These are phyloP conservation scores for Agelastica alni DNA, from an alignment of 2,888 invertebrate species.

Conservation along the genomic window DNA sequence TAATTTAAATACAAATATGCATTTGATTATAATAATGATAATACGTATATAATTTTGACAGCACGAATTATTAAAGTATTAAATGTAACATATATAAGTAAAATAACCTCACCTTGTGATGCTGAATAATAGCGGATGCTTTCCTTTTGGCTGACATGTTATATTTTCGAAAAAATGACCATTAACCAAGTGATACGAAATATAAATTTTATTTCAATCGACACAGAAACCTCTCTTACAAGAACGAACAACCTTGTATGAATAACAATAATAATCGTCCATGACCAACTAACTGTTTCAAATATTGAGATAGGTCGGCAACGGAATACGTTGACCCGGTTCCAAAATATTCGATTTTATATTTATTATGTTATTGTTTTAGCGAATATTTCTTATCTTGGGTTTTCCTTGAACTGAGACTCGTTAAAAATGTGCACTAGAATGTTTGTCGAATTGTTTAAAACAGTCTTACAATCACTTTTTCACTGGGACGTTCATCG, in stretches of 20 bases:
- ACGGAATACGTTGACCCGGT: conserved; percentile 37
- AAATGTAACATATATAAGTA: not conserved
- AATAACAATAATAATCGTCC: conserved; percentile 41
- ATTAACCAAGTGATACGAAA: conserved; percentile 10
- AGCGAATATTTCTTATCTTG: not conserved
- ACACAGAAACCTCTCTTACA: conserved; percentile 20
- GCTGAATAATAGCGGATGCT: conserved; percentile 74
- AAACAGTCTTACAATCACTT: not conserved
- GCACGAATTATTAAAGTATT: not conserved
- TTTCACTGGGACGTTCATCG: no score
- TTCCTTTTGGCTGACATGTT: conserved; percentile 75
- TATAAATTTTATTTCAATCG: conserved; percentile 8
- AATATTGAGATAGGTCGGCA: conserved; percentile 55
- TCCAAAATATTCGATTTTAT: conserved; percentile 32
- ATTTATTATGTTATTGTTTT: conserved; percentile 6
- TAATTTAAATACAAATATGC: no score
- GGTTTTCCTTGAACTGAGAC: not conserved
- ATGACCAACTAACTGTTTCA: conserved; percentile 55
- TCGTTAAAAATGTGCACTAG: not conserved
- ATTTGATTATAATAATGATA: no score
- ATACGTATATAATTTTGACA: no score
- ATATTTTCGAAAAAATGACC: conserved; percentile 30
- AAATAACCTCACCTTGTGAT: conserved; percentile 56
- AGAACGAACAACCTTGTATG: conserved; percentile 40
- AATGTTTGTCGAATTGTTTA: not conserved